Conservation (phyloP, 2,888 invertebrate genomes). For the Heliconius aoede region DNA sequence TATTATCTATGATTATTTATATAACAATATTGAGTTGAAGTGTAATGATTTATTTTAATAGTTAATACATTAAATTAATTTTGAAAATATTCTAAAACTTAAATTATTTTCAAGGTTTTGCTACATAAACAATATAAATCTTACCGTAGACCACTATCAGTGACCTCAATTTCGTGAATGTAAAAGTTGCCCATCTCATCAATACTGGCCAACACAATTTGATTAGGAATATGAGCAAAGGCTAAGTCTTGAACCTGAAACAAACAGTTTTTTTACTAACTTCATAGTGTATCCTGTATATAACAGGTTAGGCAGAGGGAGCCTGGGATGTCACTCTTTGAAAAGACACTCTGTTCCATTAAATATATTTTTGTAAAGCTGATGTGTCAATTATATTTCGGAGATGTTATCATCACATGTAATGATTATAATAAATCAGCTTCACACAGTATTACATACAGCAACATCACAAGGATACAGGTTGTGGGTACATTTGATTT, state of each 20-base stretch:
- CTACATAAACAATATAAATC: neutral
- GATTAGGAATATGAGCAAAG: constrained; percentile 92
- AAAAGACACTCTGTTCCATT: neutral
- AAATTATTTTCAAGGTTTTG: neutral
- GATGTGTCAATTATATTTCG: too few relatives aligned
- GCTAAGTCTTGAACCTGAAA: constrained; percentile 93
- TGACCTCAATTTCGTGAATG: constrained; percentile 89
- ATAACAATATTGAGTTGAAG: too few relatives aligned
- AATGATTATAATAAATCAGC: too few relatives aligned
- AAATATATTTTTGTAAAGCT: neutral
- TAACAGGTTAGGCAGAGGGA: neutral
- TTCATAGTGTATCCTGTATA: too few relatives aligned
- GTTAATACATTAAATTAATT: too few relatives aligned
- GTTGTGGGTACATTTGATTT: too few relatives aligned
- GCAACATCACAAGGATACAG: too few relatives aligned
- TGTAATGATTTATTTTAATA: too few relatives aligned
- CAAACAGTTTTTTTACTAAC: neutral
- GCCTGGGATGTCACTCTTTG: too few relatives aligned
- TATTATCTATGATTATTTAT: too few relatives aligned
- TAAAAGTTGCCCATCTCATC: constrained; percentile 93
- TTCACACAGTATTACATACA: too few relatives aligned
- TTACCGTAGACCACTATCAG: constrained; percentile 83
- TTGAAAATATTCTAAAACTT: neutral
- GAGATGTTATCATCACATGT: too few relatives aligned
- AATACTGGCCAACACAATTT: constrained; percentile 92